Base-by-base conservation (phyloP, 2,797 vertebrate genomes). In the Phylloscopus collybita region DNA sequence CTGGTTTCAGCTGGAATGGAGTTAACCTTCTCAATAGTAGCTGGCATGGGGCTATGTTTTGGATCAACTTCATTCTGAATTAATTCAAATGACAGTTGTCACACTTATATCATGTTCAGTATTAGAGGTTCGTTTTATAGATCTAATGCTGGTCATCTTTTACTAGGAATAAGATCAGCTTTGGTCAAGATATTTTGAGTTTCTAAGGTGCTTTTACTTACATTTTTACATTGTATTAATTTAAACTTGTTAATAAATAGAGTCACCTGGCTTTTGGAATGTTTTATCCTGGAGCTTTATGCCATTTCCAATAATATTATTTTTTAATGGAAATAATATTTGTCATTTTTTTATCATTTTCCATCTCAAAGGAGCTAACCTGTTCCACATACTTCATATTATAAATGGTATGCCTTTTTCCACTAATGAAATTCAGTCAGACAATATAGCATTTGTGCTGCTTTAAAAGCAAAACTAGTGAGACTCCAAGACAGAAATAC, bases 291-390 rank as follows among this genome's bases (percentile, higher is more conserved):
- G 11, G 4, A 75, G 7, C 20, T 66, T 92, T 72, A 47, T 6
- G 34, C 17, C 60, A 61, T 84, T 94, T 94, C 49, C 13, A 94
- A 70, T 64, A 57, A 84, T 38, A 82, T 34, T 80, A 71, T 53
- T 80, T 80, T 86, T 83, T 88, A 67, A 76, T 72, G 27, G 22
- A 72, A 85, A 65, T 25, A 81, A 49, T 74, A 53, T 81, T 84
- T 94, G 22, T 79, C 42, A 86, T 61, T 92, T 95, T 67, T 71
- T 71, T 80, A 82, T 5, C 30, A 84, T 71, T 85, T 96, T 90
- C 6, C n/a, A 29, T 88, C 42, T 85, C 32, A 62, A 80, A 93
- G 51, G 40, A 80, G 25, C 17, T 87, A 86, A 93, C 81, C 32
- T 61, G 56, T 32, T 93, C 81, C 73, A 53, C n/a, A 74, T 82